Percentiles rank a stretch among this genome's conserved stretches.
These are phyloP conservation scores for Temnothorax rugatulus DNA, from an alignment of 2,888 invertebrate species.

Conservation along the genomic window DNA sequence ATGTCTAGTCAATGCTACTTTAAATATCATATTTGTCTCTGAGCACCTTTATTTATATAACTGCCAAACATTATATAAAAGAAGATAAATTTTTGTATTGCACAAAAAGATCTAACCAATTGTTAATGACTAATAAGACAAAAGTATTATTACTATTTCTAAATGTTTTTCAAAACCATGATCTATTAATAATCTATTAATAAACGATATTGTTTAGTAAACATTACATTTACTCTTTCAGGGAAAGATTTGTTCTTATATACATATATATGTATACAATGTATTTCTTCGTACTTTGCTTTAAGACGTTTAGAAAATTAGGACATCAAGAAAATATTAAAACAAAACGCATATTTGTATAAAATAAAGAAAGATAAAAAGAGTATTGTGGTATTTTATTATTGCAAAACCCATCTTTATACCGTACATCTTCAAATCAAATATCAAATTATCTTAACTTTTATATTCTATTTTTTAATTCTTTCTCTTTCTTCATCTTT, in stretches of 20 bases:
- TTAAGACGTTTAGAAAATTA: no score
- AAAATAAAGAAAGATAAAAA: not conserved
- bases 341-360: not conserved
- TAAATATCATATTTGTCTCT: slow-evolving; percentile 38
- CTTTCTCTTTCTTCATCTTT: not conserved
- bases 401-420: not conserved
- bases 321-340: not conserved
- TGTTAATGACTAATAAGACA: not conserved
- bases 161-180: not conserved
- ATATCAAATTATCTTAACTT: no score
- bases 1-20: slow-evolving; percentile 73
- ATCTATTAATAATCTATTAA: no score
- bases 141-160: slow-evolving; percentile 28
- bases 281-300: no score
- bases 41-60: not conserved
- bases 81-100: not conserved
- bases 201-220: not conserved
- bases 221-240: no score
- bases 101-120: not conserved
- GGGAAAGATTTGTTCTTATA: no score
- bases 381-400: not conserved
- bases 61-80: not conserved
- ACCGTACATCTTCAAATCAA: no score
- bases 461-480: not conserved
- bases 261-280: no score